Conservation (phyloP, 2,113 vertebrate species). For the Planiliza haematocheilus region DNA sequence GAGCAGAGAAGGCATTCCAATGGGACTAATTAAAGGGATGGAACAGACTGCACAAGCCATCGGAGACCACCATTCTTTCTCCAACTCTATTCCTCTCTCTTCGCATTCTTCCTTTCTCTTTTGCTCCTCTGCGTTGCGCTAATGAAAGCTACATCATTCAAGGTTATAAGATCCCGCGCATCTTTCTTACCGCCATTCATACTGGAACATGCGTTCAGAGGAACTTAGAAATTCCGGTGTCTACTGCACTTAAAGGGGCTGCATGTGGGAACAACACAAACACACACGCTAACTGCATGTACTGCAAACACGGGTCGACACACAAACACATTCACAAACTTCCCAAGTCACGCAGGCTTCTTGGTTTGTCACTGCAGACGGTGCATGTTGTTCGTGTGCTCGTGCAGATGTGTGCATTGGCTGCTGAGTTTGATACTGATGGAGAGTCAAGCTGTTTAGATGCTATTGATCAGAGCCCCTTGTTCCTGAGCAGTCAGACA, state of each 20-base stretch:
- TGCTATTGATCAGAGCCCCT: slow-evolving; percentile 63
- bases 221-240: not conserved
- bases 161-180: slow-evolving; percentile 47
- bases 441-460: slow-evolving; percentile 54
- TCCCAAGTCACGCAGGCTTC: not conserved
- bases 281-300: not conserved
- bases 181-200: slow-evolving; percentile 20
- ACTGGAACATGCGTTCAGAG: slow-evolving; percentile 22
- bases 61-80: slow-evolving; percentile 68
- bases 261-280: not conserved
- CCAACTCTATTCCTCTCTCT: slow-evolving; percentile 42
- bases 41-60: slow-evolving; percentile 80
- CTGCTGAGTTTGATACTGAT: slow-evolving; percentile 55
- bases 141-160: slow-evolving; percentile 69
- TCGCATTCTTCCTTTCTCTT: slow-evolving; percentile 49
- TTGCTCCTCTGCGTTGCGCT: slow-evolving; percentile 45
- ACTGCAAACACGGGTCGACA: not conserved
- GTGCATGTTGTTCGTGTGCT: not conserved
- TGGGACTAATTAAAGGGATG: slow-evolving; percentile 83
- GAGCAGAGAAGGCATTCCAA: slow-evolving; percentile 73
- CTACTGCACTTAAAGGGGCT: not conserved
- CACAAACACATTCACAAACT: slow-evolving; percentile 1
- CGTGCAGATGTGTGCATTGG: slow-evolving; percentile 4
- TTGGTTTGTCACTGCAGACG: slow-evolving; percentile 18
- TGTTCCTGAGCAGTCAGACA: slow-evolving; percentile 42